A percentile compares a stretch with the other conserved stretches of the same genome.
Evolutionary conservation across 2,888 invertebrate species (phyloP).

Genomic region (Arctia plantaginis): DNA sequence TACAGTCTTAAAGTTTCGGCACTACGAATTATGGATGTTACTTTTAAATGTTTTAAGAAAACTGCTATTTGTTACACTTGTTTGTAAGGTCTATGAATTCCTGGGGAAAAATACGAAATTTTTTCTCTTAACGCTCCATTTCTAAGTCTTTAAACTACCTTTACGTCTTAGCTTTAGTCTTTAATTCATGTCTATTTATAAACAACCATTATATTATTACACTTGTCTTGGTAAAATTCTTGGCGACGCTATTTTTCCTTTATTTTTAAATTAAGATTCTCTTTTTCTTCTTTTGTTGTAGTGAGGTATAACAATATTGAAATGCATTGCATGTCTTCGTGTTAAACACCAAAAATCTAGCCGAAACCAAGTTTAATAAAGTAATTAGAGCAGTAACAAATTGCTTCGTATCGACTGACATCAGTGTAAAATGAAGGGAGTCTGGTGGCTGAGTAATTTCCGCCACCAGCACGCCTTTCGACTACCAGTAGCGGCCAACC

Average conservation of each 20-base stretch:
- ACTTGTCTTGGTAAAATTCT: not conserved
- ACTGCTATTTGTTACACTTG: slow-evolving; percentile 39
- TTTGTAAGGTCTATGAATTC: not conserved
- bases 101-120: slow-evolving; percentile 17
- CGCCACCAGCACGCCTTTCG: slow-evolving; percentile 40
- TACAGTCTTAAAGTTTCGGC: slow-evolving; percentile 52
- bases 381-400: slow-evolving; percentile 34
- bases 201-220: not conserved
- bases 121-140: not conserved
- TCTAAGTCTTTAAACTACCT: not conserved
- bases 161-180: not conserved
- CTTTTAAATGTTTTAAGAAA: slow-evolving; percentile 34
- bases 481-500: slow-evolving; percentile 12
- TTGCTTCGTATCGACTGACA: slow-evolving; percentile 26
- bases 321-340: not conserved
- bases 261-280: not conserved
- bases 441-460: slow-evolving; percentile 49
- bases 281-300: too few species aligned
- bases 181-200: not conserved
- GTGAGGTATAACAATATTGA: not conserved
- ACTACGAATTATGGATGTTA: slow-evolving; percentile 49
- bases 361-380: slow-evolving; percentile 19
- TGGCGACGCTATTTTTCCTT: not conserved
- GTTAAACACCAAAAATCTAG: not conserved
- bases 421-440: slow-evolving; percentile 36